Conservation (phyloP, 2,113 vertebrate genomes). For the Rafetus swinhoei region DNA sequence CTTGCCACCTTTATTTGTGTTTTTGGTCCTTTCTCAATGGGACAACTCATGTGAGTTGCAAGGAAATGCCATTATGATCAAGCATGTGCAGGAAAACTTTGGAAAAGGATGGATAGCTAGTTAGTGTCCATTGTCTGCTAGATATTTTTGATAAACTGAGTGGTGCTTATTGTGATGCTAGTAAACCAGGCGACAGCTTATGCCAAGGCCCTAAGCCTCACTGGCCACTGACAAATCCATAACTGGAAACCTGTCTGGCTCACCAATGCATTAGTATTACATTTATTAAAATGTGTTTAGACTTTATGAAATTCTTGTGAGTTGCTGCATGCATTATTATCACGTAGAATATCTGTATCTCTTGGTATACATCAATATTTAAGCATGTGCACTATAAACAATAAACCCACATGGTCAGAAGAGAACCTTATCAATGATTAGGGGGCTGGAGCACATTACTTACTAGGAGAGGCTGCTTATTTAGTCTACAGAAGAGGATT, state of each 20-base stretch:
- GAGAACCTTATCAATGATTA: not conserved
- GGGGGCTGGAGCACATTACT: too few species aligned
- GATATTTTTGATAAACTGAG: not conserved
- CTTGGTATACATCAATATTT: not conserved
- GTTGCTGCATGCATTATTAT: not conserved
- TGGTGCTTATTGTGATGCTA: not conserved
- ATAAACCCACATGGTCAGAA: not conserved
- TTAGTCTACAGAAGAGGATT: too few species aligned
- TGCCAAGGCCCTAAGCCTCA: not conserved
- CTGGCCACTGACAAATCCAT: not conserved
- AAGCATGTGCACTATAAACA: not conserved
- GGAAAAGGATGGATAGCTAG: not conserved
- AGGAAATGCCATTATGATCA: not conserved
- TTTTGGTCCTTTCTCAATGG: not conserved
- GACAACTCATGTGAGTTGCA: not conserved
- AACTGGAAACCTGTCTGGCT: not conserved
- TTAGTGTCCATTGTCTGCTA: not conserved
- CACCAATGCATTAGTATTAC: not conserved
- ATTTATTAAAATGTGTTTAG: not conserved
- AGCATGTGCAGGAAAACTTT: not conserved
- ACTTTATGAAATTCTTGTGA: not conserved
- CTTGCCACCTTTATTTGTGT: conserved; percentile 4
- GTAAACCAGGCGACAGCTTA: not conserved
- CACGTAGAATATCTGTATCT: not conserved
- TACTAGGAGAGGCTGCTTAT: too few species aligned